Percentiles rank a stretch among this genome's conserved stretches.
Evolutionary conservation across 2,888 invertebrate genomes (phyloP).

Genomic region (Geophilus truncorum): DNA sequence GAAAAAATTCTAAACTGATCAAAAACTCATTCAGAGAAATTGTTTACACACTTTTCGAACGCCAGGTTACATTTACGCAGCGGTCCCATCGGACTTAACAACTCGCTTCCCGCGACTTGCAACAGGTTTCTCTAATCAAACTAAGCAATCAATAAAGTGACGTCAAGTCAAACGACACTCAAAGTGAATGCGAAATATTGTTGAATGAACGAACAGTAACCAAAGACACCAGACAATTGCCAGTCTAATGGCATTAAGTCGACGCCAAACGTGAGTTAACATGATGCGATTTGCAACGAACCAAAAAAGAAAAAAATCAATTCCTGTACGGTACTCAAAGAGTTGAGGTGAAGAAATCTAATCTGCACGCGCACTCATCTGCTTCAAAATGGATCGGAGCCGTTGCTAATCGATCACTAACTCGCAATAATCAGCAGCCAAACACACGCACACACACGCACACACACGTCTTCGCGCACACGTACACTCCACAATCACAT

Average conservation of each 20-base stretch:
- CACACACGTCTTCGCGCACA: too few species aligned
- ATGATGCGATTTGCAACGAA: background rate
- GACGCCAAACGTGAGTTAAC: background rate
- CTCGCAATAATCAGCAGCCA: background rate
- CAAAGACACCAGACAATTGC: background rate
- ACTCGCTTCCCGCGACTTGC: background rate
- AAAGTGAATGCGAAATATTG: background rate
- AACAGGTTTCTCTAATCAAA: conserved; percentile 12
- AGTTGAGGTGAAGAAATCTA: background rate
- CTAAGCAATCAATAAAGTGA: background rate
- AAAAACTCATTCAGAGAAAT: too few species aligned
- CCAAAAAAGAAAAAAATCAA: background rate
- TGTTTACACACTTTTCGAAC: too few species aligned
- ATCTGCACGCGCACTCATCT: background rate
- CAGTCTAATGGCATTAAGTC: background rate
- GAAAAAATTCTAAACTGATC: background rate
- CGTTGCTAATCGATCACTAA: conserved; percentile 9
- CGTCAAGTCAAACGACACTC: background rate
- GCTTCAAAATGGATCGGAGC: background rate
- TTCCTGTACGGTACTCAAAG: background rate
- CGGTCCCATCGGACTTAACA: background rate
- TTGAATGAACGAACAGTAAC: background rate
- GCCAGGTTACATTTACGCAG: too few species aligned
- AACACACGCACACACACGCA: background rate
- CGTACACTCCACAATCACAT: too few species aligned